Conservation (phyloP, 2,888 invertebrate genomes). For the Harpagoxenus sublaevis region DNA sequence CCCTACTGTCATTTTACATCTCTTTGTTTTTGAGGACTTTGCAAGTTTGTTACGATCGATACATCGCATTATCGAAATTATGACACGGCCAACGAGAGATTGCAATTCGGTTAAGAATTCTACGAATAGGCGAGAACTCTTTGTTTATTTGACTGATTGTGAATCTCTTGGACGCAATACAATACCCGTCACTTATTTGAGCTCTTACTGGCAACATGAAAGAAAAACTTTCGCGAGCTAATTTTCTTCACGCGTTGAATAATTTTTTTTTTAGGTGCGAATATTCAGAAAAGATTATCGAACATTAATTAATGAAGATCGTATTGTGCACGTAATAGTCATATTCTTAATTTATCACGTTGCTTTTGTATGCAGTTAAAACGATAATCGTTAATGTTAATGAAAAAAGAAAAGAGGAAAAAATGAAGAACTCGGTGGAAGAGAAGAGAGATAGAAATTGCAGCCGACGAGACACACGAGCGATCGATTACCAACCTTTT, state of each 20-base stretch:
- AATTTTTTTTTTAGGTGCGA: neutral
- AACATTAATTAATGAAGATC: conserved; percentile 2
- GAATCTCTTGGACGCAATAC: neutral
- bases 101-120: neutral
- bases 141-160: neutral
- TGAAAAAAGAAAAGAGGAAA: neutral
- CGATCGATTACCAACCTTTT: conserved; percentile 48
- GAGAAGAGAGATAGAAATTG: neutral
- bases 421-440: neutral
- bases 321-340: neutral
- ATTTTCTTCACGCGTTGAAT: neutral
- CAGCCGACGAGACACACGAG: conserved; percentile 31
- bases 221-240: neutral
- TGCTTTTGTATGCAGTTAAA: neutral
- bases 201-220: neutral
- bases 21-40: conserved; percentile 77
- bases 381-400: neutral
- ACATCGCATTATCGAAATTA: conserved; percentile 81
- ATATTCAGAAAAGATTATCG: neutral
- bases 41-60: conserved; percentile 71
- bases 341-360: neutral
- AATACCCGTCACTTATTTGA: neutral
- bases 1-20: conserved; percentile 52
- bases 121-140: neutral
- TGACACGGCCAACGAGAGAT: conserved; percentile 83